Conservation (phyloP, 2,888 invertebrate species). For the Xanthorhoe designata region DNA sequence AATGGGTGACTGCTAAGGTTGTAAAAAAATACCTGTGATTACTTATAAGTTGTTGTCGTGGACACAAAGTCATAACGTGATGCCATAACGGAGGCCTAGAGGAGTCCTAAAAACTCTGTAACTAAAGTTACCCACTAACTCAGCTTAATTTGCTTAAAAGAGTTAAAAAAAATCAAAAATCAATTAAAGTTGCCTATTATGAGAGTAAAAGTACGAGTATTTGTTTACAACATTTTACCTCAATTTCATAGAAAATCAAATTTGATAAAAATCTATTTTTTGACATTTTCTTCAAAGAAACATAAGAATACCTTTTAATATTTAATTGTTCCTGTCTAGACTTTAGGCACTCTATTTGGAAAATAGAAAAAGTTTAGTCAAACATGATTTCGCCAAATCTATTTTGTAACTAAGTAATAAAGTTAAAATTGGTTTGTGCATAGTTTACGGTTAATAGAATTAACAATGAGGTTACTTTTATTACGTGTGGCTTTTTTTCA, state of each 20-base stretch:
- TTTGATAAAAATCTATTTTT: background rate
- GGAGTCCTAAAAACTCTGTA: too few species aligned
- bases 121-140: too few species aligned
- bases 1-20: too few species aligned
- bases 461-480: constrained; percentile 18
- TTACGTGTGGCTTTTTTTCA: constrained; percentile 5
- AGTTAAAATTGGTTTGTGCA: constrained; percentile 19
- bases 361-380: constrained; percentile 15
- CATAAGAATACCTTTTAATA: constrained; percentile 10
- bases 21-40: too few species aligned
- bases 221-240: too few species aligned
- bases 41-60: too few species aligned
- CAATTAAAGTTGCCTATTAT: too few species aligned
- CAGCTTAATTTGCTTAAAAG: too few species aligned
- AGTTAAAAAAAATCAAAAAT: background rate
- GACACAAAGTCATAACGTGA: too few species aligned
- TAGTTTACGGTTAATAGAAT: constrained; percentile 26
- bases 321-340: constrained; percentile 20
- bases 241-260: background rate
- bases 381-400: constrained; percentile 14
- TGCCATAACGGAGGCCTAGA: too few species aligned
- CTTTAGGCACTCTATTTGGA: constrained; percentile 7
- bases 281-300: constrained; percentile 5
- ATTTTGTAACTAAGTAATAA: constrained; percentile 15
- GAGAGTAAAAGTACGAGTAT: too few species aligned